phyloP scores from a whole-genome alignment of 2,888 invertebrate genomes.

The Hemicrepidius hirtus region DNA sequence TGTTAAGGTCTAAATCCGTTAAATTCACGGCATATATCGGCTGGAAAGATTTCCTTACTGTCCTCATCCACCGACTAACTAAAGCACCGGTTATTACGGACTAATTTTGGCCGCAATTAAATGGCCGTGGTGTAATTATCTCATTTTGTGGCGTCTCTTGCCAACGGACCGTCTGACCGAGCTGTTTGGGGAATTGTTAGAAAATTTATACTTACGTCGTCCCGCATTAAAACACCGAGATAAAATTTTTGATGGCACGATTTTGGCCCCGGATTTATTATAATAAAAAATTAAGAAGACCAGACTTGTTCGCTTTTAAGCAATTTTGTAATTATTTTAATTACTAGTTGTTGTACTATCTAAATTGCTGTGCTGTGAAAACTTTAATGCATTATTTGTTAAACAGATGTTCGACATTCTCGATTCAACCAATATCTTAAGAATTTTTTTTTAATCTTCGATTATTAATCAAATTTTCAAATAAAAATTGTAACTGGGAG shows the following conservation, averaged over 20 bases:
- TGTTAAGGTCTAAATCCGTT: slow-evolving; percentile 58
- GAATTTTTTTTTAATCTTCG: no score
- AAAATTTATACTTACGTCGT: slow-evolving; percentile 59
- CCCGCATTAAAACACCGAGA: slow-evolving; percentile 53
- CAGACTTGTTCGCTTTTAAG: slow-evolving; percentile 39
- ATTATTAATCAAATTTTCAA: no score
- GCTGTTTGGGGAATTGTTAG: slow-evolving; percentile 60
- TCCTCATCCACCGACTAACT: slow-evolving; percentile 60
- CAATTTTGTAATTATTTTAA: slow-evolving; percentile 49
- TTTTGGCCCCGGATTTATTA: slow-evolving; percentile 42
- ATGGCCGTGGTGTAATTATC: slow-evolving; percentile 70
- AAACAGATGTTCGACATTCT: slow-evolving; percentile 14
- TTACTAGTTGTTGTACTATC: slow-evolving; percentile 24
- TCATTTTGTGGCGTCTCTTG: slow-evolving; percentile 71
- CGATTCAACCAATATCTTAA: no score
- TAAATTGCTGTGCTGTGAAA: slow-evolving; percentile 25
- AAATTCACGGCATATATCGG: slow-evolving; percentile 35
- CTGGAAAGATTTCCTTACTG: slow-evolving; percentile 51
- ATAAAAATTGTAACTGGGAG: no score
- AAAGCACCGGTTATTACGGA: slow-evolving; percentile 70
- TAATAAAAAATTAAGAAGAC: slow-evolving; percentile 35
- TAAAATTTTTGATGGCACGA: slow-evolving; percentile 47
- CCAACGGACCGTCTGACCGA: slow-evolving; percentile 64
- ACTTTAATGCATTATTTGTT: slow-evolving; percentile 17
- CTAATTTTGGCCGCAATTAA: slow-evolving; percentile 71